Conservation (phyloP, 2,113 vertebrate species). For the Oncorhynchus kisutch region DNA sequence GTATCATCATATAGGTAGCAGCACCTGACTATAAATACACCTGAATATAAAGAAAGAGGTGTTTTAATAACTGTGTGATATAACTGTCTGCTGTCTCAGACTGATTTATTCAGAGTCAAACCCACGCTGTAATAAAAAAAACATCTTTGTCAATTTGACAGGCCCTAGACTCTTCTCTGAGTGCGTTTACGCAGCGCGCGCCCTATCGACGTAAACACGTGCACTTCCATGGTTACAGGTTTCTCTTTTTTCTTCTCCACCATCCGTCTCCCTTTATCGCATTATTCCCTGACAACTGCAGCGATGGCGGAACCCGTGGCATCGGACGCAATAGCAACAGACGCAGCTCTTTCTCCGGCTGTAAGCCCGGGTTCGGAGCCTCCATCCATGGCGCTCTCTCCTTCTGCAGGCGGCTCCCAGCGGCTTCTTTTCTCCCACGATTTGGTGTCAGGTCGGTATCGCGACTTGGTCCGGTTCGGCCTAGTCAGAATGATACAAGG, state of each 20-base stretch:
- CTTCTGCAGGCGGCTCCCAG: slow-evolving; percentile 80
- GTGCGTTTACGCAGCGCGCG: slow-evolving; percentile 21
- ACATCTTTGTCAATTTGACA: not conserved
- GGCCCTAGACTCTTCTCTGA: not conserved
- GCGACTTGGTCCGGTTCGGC: slow-evolving; percentile 88
- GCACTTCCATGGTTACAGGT: slow-evolving; percentile 60
- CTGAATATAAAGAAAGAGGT: too few species aligned
- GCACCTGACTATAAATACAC: too few species aligned
- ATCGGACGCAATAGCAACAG: slow-evolving; percentile 50
- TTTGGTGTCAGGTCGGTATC: slow-evolving; percentile 89
- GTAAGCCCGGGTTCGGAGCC: slow-evolving; percentile 74
- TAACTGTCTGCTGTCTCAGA: too few species aligned
- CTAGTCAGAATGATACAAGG: slow-evolving; percentile 94
- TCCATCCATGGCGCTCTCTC: slow-evolving; percentile 70
- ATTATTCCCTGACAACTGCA: slow-evolving; percentile 68
- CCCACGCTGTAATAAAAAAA: too few species aligned
- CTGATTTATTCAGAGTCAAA: too few species aligned
- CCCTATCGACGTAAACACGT: slow-evolving; percentile 71
- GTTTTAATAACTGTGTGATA: too few species aligned
- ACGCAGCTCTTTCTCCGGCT: slow-evolving; percentile 66
- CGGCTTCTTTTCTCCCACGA: slow-evolving; percentile 93
- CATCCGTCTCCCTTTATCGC: slow-evolving; percentile 54
- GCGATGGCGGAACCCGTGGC: slow-evolving; percentile 74
- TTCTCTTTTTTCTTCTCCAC: slow-evolving; percentile 39
- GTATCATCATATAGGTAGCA: too few species aligned